Percentiles rank a stretch among this genome's conserved stretches.
phyloP scores from a whole-genome alignment of 2,113 vertebrate species.

The human (Homo sapiens) region GRCh38 chr3:81061001-81061500 shows the following conservation, averaged over 20 bases:
- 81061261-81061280: neutral
- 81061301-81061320: neutral
- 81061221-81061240: neutral
- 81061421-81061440: neutral
- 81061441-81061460: neutral
- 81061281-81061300: neutral
- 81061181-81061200: neutral
- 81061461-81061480: neutral
- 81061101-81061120: neutral
- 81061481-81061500: neutral
- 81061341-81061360: neutral
- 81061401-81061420: neutral
- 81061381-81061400: neutral
- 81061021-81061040: neutral
- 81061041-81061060: neutral
- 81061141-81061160: neutral
- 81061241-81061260: neutral
- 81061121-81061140: neutral
- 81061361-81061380: neutral
- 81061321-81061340: neutral
- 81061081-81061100: neutral
- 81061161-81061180: neutral
- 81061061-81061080: neutral
- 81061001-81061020: neutral
- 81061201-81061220: neutral